Conservation (phyloP, 2,113 vertebrate species). For the Dendrocopos noguchii region DNA sequence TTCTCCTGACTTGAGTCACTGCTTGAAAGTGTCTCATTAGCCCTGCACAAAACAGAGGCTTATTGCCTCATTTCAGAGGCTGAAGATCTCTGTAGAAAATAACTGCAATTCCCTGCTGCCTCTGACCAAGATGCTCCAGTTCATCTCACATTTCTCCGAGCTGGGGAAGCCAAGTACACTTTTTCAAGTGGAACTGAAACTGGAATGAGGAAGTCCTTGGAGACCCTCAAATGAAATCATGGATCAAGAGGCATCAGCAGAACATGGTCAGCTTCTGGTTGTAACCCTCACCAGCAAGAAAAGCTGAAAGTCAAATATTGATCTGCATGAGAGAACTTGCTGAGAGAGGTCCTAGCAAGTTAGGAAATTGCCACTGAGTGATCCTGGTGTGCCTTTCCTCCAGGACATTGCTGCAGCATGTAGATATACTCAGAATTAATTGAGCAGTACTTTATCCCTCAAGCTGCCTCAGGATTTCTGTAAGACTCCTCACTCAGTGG, state of each 20-base stretch:
- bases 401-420: not conserved
- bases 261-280: not conserved
- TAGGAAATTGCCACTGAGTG: not conserved
- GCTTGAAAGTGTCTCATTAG: not conserved
- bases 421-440: slow-evolving; percentile 27
- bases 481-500: slow-evolving; percentile 64
- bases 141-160: not conserved
- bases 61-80: not conserved
- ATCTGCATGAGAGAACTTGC: not conserved
- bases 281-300: not conserved
- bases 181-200: not conserved
- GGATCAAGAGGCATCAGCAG: not conserved
- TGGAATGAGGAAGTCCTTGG: not conserved
- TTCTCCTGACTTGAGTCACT: not conserved
- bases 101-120: not conserved
- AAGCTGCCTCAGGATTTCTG: slow-evolving; percentile 63
- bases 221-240: not conserved
- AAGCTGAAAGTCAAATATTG: not conserved
- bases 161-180: not conserved
- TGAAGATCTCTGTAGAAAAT: not conserved
- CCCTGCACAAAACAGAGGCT: not conserved
- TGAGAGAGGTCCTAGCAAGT: not conserved
- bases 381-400: not conserved
- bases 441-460: slow-evolving; percentile 61
- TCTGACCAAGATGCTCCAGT: not conserved